Conservation (phyloP, 1,140 invertebrate species). For the roundworm (Caenorhabditis elegans) region DNA sequence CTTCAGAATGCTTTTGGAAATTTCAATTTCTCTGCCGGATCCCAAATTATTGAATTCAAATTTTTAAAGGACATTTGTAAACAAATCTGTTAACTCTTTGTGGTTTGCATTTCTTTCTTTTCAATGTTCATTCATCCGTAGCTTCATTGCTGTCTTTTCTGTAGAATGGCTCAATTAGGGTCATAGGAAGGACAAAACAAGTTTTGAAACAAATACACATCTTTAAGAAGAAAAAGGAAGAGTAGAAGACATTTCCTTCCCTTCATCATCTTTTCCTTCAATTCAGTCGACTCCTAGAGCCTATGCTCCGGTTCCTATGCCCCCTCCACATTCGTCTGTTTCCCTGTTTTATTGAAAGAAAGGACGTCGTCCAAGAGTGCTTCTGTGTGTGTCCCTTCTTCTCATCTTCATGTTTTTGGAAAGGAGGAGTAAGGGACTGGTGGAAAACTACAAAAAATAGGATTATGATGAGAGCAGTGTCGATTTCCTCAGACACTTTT, state of each 20-base stretch:
- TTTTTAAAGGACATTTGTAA: too few species aligned
- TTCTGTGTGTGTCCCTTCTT: neutral
- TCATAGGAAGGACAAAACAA: constrained; percentile 16
- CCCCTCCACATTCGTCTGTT: neutral
- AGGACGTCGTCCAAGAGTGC: constrained; percentile 22
- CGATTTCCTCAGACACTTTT: neutral
- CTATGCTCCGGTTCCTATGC: constrained; percentile 15
- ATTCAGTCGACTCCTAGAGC: constrained; percentile 19
- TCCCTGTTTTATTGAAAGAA: constrained; percentile 6
- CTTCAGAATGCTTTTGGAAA: too few species aligned
- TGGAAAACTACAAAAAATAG: neutral
- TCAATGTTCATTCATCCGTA: neutral
- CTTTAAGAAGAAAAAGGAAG: neutral
- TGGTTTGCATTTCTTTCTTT: neutral
- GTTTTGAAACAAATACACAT: constrained; percentile 21
- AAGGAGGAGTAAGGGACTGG: neutral
- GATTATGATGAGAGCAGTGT: neutral
- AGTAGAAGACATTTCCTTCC: constrained; percentile 22
- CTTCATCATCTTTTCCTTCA: constrained; percentile 32
- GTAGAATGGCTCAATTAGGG: constrained; percentile 31
- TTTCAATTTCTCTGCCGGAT: too few species aligned
- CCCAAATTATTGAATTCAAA: too few species aligned
- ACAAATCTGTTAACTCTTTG: neutral
- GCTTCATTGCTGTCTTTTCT: neutral
- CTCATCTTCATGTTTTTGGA: constrained; percentile 5